A percentile compares a stretch with the other conserved stretches of the same genome.
phyloP scores from a whole-genome alignment of 2,797 vertebrate genomes.

The Pangasius krempfi region DNA sequence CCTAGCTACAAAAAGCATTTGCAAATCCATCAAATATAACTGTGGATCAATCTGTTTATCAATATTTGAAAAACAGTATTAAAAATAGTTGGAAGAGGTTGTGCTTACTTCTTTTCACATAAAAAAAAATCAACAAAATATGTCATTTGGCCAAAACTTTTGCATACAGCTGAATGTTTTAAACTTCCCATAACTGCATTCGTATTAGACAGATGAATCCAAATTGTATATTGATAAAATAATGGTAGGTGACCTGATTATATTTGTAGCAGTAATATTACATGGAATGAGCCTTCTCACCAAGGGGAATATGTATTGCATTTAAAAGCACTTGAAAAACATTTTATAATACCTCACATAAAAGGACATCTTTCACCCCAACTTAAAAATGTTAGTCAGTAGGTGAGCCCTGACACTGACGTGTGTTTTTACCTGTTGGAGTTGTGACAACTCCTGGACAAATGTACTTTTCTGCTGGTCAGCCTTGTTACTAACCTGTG shows the following conservation, averaged over 20 bases:
- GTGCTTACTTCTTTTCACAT: neutral
- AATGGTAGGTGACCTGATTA: constrained; percentile 19
- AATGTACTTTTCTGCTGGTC: neutral
- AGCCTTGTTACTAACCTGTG: neutral
- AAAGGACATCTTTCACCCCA: constrained; percentile 23
- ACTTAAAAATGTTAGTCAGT: constrained; percentile 31
- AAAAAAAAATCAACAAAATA: neutral
- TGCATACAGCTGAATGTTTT: neutral
- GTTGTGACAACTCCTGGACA: neutral
- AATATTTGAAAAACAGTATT: neutral
- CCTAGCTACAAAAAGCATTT: neutral
- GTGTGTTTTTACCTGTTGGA: neutral
- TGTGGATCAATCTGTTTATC: neutral
- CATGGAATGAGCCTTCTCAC: neutral
- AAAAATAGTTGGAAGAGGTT: neutral
- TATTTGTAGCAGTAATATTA: constrained; percentile 24
- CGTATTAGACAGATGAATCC: neutral
- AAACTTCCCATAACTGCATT: neutral
- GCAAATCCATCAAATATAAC: neutral
- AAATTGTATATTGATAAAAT: constrained; percentile 23
- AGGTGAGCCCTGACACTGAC: constrained; percentile 15
- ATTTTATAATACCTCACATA: constrained; percentile 8
- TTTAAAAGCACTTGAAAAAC: constrained; percentile 28
- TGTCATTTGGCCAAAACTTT: neutral
- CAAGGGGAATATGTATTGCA: neutral